Conservation (phyloP, 2,797 vertebrate genomes). For the Halcyon smyrnensis region DNA sequence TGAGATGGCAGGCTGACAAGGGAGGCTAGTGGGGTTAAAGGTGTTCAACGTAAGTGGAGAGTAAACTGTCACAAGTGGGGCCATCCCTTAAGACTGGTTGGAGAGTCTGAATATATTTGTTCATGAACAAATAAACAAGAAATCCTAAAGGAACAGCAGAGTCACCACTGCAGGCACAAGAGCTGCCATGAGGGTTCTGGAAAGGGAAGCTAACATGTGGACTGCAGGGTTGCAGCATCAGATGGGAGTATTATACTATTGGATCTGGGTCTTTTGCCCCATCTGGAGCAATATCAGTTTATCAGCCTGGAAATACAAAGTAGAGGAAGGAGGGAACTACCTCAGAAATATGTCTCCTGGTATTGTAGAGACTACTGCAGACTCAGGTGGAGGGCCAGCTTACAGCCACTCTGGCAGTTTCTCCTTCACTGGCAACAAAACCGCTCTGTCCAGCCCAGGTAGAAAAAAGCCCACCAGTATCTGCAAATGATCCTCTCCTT, state of each 20-base stretch:
- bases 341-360: neutral
- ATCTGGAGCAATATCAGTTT: neutral
- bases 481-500: neutral
- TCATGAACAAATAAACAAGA: neutral
- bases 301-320: neutral
- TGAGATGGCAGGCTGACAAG: conserved; percentile 4
- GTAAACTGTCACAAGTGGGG: neutral
- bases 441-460: neutral
- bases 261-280: neutral
- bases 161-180: accelerated
- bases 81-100: neutral
- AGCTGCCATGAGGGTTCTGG: accelerated
- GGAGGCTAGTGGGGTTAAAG: conserved; percentile 22
- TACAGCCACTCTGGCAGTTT: neutral
- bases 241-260: accelerated
- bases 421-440: neutral
- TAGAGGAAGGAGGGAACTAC: neutral
- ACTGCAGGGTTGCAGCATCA: accelerated
- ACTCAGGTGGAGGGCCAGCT: neutral
- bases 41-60: neutral
- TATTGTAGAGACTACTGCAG: accelerated
- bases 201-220: accelerated
- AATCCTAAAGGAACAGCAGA: neutral
- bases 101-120: neutral
- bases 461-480: neutral